Base-by-base conservation (phyloP, 2,888 invertebrate species). In the Metellina segmentata region DNA sequence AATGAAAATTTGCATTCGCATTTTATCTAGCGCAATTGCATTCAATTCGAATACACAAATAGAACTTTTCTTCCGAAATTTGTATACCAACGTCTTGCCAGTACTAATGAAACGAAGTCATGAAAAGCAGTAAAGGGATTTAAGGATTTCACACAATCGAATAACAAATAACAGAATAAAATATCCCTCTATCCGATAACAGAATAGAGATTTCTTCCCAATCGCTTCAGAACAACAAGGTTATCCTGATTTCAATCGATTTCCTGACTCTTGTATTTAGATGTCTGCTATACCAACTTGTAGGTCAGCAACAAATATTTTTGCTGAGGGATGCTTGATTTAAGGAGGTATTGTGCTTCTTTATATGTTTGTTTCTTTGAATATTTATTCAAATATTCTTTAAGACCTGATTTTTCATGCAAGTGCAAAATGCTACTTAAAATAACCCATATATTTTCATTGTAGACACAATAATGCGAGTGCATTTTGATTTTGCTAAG, bases 161-260 rank as follows among this genome's bases (percentile, higher is more conserved):
- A 61, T 61, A 61, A 61, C 61, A 61, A 61, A 7, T 61, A 61
- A 61, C 7, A 61, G 61, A 61, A 61, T 61, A 16, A 61, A 61
- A 61, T 61, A 7, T 16, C 61, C 61, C 16, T 61, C 16, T 61
- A 11, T 61, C 61, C 61, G 61, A 16, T 61, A 61, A 61, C 61
- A 61, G 61, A 61, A 61, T 61, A 61, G 61, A 61, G 61, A 61
- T 61, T 61, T 61, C 61, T 16, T 61, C 13, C 13, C 61, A 61
- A 61, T 61, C 61, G 61, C 61, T 9, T 61, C 61, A 61, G 61
- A 16, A 61, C 61, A 61, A 61, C 61, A 11, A 61, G 61, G 61
- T 61, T 61, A 61, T 61, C 61, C 61, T 61, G 61, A 61, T 61
- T 61, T 61, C 61, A 61, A 61, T 61, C 61, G 61, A 61, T 61